Base-by-base conservation (phyloP, 2,888 invertebrate genomes). In the Oligia strigilis region DNA sequence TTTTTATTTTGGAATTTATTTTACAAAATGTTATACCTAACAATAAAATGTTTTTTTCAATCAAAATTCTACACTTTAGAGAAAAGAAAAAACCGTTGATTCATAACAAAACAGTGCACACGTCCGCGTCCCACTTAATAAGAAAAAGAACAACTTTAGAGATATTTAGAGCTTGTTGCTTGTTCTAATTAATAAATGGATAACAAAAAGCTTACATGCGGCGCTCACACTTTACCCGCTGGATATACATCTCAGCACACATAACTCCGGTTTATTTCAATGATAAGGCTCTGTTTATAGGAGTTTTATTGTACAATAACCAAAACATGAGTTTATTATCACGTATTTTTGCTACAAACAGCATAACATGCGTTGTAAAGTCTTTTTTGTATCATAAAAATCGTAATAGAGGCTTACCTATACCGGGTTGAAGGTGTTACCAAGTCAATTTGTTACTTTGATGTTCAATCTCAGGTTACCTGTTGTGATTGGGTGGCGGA, bases 251-350 rank as follows among this genome's bases (percentile, higher is more conserved):
- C 72, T 72, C 43, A 52, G 36, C 29, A 23, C 19, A 74, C 23
- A 23, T 46, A 73, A 72, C 60, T 49, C n/a, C 11, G 1, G 74
- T 72, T 77, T 80, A 81, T 81, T 81, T 83, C 75, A 81, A 80
- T 70, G 71, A 77, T 80, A 77, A 72, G 71, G 67, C 4, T 52
- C 9, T 73, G 69, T 84, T 86, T 79, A 77, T 77, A 60, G 52
- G 65, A 67, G 5, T 85, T 81, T 85, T 83, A 81, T 75, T n/a
- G 65, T 46, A 71, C 75, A 23, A 70, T 77, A 75, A 85, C 62
- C 40, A 71, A 80, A 75, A 78, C 65, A 69, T 3, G 36, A 29
- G 52, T 81, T 80, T 77, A 60, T 78, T 66, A 36, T 71, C 23
- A 23, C 23, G n/a, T 71, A 46, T 65, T 78, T 77, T 78, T 60